Evolutionary conservation across 2,113 vertebrate genomes (phyloP).

Genomic region (Pelmatolapia mariae): DNA sequence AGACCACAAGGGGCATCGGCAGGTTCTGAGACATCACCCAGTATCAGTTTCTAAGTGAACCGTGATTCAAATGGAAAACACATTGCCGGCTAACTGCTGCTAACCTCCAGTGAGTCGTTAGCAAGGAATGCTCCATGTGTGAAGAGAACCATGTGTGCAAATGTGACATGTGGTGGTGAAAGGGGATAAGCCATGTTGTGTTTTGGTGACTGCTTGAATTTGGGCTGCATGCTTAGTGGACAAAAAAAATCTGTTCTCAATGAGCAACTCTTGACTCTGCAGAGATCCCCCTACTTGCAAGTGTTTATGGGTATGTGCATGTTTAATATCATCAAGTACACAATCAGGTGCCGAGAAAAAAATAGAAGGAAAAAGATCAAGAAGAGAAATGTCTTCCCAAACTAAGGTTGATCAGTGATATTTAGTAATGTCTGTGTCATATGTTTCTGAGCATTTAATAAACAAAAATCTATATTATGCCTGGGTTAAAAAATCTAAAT

Average conservation of each 20-base stretch:
- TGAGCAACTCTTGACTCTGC: not conserved
- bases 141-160: conserved; percentile 51
- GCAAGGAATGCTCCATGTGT: conserved; percentile 44
- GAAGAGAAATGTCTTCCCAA: not conserved
- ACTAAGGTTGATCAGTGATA: not conserved
- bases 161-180: conserved; percentile 38
- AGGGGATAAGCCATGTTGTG: conserved; percentile 23
- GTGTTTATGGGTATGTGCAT: not conserved
- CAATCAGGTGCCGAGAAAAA: not conserved
- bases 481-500: not conserved
- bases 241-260: not conserved
- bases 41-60: conserved; percentile 20
- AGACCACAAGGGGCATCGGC: conserved; percentile 26
- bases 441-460: not conserved
- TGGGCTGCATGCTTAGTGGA: not conserved
- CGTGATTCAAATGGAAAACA: conserved; percentile 44
- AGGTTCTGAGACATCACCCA: conserved; percentile 7
- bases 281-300: not conserved
- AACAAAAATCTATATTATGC: not conserved
- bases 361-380: not conserved
- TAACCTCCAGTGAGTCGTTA: conserved; percentile 56
- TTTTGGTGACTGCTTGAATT: conserved; percentile 12
- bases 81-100: conserved; percentile 26
- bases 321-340: not conserved
- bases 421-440: not conserved